Percentiles rank a stretch among this genome's conserved stretches.
phyloP scores from a whole-genome alignment of 2,797 vertebrate genomes.

The Eulemur mongoz region DNA sequence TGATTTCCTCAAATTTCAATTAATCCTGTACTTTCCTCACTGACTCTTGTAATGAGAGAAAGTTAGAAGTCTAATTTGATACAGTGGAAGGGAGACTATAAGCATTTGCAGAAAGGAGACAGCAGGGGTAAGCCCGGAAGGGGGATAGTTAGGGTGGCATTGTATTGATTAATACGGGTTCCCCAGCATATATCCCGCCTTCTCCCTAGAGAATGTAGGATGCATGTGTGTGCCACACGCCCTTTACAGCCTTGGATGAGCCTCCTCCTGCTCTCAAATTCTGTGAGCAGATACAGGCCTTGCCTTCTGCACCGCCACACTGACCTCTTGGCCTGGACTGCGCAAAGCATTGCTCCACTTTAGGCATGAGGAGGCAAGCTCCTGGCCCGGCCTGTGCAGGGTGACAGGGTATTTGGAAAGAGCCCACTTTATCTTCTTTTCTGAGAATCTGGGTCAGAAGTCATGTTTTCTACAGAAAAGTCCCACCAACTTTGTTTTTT shows the following conservation, averaged over 20 bases:
- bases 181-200: not conserved
- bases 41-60: not conserved
- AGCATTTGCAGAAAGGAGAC: not conserved
- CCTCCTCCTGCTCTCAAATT: not conserved
- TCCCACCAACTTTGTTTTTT: not conserved
- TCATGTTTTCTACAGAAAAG: not conserved
- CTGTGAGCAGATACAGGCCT: not conserved
- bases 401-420: not conserved
- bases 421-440: not conserved
- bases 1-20: not conserved
- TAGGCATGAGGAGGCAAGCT: not conserved
- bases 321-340: not conserved
- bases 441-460: not conserved
- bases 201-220: not conserved
- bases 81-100: not conserved
- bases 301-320: not conserved
- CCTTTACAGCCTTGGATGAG: not conserved
- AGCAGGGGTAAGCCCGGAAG: not conserved
- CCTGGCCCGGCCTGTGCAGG: not conserved
- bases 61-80: not conserved
- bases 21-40: not conserved
- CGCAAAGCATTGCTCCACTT: not conserved
- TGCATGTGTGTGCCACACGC: not conserved
- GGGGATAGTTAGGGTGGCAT: not conserved
- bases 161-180: not conserved